Base-by-base conservation (phyloP, 2,797 vertebrate species). In the Anas bernieri region DNA sequence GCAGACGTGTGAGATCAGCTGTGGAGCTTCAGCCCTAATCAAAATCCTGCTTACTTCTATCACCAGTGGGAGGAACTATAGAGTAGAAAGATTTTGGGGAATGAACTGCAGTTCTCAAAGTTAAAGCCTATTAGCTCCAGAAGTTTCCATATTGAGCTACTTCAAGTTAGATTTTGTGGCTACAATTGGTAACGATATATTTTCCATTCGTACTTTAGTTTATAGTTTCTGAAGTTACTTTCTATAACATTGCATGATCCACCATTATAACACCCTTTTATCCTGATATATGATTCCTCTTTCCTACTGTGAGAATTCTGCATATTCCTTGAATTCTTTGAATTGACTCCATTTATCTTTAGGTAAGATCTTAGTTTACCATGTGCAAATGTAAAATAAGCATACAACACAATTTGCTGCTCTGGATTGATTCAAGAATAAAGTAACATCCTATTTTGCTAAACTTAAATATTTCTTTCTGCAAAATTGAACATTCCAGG, bases 21-120 rank as follows among this genome's bases (percentile, higher is more conserved):
- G 37, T 81, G 56, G 48, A 94, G 43, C n/a, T 70, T 46, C 62
- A 83, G 12, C n/a, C 92, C 45, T 66, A 92, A 33, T 5, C n/a
- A 26, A 68, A 79, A 41, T 54, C 5, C 31, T 61, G 11, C 17
- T 39, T 37, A 68, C 10, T 74, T 59, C 37, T 64, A 22, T 4
- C 4, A 5, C 9, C n/a, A 2, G 4, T 11, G 18, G 35, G 74
- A 77, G 39, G 31, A 35, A 35, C 18, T 64, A 30, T 0, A 4
- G 12, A 13, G 28, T 30, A 16, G 52, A 54, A 74, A 85, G 21
- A 84, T 17, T 33, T 1, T 3, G 11, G 12, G 12, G 41, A 81
- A 75, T 48, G 33, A 39, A 43, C 17, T 58, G 35, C 0, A 4
- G 13, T 37, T 63, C 55, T 88, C 31, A 52, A 78, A 74, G 22